phyloP scores from a whole-genome alignment of 2,888 invertebrate species.

The Stegophylla sp. region DNA sequence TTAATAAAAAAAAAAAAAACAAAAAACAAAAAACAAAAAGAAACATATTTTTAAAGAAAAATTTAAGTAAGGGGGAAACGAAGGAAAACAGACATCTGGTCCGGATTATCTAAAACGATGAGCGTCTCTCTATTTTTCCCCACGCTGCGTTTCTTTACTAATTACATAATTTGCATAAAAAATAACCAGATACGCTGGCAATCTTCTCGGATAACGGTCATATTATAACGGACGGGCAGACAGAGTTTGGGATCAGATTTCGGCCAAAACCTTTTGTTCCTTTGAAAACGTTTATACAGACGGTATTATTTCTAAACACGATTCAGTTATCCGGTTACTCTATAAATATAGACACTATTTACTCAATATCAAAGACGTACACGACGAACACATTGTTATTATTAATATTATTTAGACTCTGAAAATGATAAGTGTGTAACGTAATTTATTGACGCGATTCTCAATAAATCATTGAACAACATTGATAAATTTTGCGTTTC shows the following conservation, averaged over 20 bases:
- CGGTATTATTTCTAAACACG: background rate
- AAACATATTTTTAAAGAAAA: too few relatives aligned
- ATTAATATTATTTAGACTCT: too few relatives aligned
- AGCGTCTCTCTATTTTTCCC: constrained; percentile 19
- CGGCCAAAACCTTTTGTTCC: constrained; percentile 37
- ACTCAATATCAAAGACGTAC: constrained; percentile 1
- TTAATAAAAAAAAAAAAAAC: too few relatives aligned
- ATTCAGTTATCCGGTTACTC: background rate
- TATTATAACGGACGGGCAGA: constrained; percentile 16
- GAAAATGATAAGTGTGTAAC: too few relatives aligned
- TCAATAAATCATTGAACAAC: too few relatives aligned
- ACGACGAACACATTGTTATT: background rate
- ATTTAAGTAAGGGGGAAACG: background rate
- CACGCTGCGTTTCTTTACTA: constrained; percentile 39
- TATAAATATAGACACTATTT: too few relatives aligned
- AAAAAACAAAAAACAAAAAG: too few relatives aligned
- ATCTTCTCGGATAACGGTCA: constrained; percentile 38
- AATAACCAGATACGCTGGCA: constrained; percentile 5
- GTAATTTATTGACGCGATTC: too few relatives aligned
- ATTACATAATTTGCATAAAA: constrained; percentile 55
- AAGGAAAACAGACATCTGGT: constrained; percentile 40
- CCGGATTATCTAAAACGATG: constrained; percentile 41
- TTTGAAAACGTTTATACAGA: constrained; percentile 17
- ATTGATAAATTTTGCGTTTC: too few relatives aligned
- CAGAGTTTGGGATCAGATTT: constrained; percentile 52